phyloP scores from a whole-genome alignment of 2,113 vertebrate genomes.

The Platycercus adscitus region DNA sequence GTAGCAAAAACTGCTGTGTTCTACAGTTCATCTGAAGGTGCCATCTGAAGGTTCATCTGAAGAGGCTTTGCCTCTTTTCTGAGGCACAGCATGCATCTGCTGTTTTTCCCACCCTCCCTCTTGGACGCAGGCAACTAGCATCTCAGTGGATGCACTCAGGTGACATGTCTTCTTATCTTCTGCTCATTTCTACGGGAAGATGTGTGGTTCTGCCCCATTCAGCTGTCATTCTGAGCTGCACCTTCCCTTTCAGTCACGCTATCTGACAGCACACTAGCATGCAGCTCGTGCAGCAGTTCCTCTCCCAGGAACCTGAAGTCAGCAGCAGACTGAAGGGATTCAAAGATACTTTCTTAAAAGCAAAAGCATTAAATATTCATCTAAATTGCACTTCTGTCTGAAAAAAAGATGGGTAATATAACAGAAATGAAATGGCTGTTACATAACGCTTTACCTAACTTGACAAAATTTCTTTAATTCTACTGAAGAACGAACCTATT shows the following conservation, averaged over 20 bases:
- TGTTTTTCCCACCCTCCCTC: neutral
- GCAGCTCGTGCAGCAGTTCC: neutral
- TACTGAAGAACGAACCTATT: neutral
- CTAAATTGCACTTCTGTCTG: neutral
- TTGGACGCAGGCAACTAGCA: neutral
- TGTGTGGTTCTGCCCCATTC: neutral
- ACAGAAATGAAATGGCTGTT: neutral
- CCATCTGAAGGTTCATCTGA: too few species aligned
- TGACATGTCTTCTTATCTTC: neutral
- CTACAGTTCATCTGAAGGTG: neutral
- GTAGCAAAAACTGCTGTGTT: neutral
- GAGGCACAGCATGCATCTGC: neutral
- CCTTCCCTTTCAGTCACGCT: neutral
- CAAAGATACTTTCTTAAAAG: slow-evolving; percentile 11
- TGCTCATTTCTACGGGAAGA: neutral
- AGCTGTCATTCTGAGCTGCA: neutral
- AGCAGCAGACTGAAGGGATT: neutral
- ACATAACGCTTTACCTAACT: neutral
- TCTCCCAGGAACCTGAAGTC: neutral
- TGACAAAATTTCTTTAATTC: neutral
- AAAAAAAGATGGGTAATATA: neutral
- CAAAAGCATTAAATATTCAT: neutral
- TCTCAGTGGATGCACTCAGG: neutral
- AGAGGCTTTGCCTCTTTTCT: neutral
- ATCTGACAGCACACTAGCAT: neutral